phyloP scores from a whole-genome alignment of 2,797 vertebrate genomes.

The Cyprinodon diabolis region DNA sequence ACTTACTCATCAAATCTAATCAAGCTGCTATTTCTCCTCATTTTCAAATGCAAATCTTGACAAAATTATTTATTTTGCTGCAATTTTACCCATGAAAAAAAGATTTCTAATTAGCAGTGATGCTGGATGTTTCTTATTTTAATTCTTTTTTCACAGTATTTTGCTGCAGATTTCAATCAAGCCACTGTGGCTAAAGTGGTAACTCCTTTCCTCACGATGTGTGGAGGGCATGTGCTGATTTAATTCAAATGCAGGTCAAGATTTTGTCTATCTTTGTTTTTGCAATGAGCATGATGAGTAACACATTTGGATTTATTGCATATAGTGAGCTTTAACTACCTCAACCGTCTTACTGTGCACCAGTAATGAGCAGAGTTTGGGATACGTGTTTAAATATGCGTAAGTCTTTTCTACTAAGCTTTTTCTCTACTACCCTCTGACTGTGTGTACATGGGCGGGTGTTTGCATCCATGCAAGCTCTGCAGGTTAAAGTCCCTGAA shows the following conservation, averaged over 20 bases:
- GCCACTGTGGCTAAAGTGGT: constrained; percentile 15
- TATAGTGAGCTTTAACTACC: constrained; percentile 49
- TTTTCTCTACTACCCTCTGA: constrained; percentile 13
- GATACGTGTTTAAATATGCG: constrained; percentile 16
- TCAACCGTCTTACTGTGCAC: constrained; percentile 38
- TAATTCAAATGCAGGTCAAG: constrained; percentile 44
- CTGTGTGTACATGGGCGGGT: constrained; percentile 5
- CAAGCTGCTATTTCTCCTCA: constrained; percentile 40
- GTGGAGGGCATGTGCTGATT: constrained; percentile 32
- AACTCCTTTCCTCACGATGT: constrained; percentile 18
- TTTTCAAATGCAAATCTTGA: constrained; percentile 35
- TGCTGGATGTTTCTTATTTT: constrained; percentile 4
- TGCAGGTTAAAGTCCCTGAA: constrained; percentile 58
- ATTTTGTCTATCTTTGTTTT: constrained; percentile 29
- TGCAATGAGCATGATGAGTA: constrained; percentile 24
- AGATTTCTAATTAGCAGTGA: constrained; percentile 20
- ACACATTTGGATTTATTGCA: constrained; percentile 36
- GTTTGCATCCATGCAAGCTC: constrained; percentile 17
- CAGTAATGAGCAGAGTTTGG: constrained; percentile 48
- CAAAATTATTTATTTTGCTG: constrained; percentile 28
- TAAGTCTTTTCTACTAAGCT: constrained; percentile 45
- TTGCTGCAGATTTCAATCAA: constrained; percentile 47
- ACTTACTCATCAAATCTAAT: constrained; percentile 50
- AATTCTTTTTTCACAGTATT: constrained; percentile 20
- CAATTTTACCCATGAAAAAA: constrained; percentile 36